phyloP scores from a whole-genome alignment of 1,140 invertebrate species.

The Papilio polyxenes region DNA sequence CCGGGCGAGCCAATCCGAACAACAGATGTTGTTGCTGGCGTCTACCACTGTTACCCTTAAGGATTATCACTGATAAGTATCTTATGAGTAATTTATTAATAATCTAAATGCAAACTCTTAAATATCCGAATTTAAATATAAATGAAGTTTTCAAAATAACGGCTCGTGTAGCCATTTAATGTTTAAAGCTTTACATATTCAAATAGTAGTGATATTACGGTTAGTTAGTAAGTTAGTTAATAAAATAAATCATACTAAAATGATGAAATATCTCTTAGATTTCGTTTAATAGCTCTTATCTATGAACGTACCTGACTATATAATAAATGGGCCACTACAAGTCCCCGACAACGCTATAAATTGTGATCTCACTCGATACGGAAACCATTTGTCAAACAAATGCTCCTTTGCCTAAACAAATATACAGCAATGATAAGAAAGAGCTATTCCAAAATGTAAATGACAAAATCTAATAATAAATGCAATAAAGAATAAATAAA shows the following conservation, averaged over 20 bases:
- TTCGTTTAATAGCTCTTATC: conserved; percentile 21
- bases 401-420: conserved; percentile 29
- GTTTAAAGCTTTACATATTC: no score
- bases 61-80: no score
- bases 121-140: no score
- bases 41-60: no score
- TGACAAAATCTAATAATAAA: background rate
- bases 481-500: no score
- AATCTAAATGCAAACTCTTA: no score
- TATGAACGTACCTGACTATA: conserved; percentile 29
- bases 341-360: conserved; percentile 32
- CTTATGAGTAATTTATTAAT: no score
- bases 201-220: background rate
- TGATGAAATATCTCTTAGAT: background rate
- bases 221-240: background rate
- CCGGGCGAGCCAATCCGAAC: no score
- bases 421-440: background rate
- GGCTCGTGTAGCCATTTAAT: no score
- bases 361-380: conserved; percentile 35
- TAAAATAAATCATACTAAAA: background rate
- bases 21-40: no score
- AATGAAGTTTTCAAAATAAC: no score
- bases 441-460: background rate
- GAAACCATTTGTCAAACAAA: conserved; percentile 33
- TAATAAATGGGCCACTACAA: conserved; percentile 31